A percentile compares a stretch with the other conserved stretches of the same genome.
Conservation (phyloP, 2,888 invertebrate genomes). For the Melikaiella ostensackeni region DNA sequence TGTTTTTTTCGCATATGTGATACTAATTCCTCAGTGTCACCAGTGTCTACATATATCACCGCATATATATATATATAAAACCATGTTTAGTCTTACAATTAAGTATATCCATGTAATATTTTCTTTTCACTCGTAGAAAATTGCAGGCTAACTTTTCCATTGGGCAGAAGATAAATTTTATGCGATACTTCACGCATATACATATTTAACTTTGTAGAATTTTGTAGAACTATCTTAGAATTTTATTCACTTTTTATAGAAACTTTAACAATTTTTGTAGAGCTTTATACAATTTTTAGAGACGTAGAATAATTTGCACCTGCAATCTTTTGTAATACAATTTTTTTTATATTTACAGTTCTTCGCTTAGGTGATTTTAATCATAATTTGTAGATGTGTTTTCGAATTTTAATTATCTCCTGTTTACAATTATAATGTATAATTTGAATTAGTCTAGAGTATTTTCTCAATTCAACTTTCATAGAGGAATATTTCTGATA, state of each 20-base stretch:
- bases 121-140: neutral
- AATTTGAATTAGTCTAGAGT: neutral
- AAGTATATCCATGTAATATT: constrained; percentile 35
- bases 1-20: constrained; percentile 22
- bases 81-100: neutral
- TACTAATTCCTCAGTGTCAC: constrained; percentile 29
- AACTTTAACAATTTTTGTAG: neutral
- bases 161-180: constrained; percentile 7
- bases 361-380: neutral
- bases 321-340: neutral
- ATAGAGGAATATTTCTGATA: neutral
- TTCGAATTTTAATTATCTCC: neutral
- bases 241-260: neutral
- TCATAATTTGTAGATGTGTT: neutral
- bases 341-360: constrained; percentile 16
- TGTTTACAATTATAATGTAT: neutral
- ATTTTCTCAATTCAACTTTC: neutral
- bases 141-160: constrained; percentile 23
- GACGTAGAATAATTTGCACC: neutral
- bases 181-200: neutral
- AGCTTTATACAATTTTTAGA: neutral
- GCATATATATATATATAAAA: neutral
- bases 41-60: constrained; percentile 19
- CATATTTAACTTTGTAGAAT: neutral
- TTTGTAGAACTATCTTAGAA: constrained; percentile 11